phyloP scores from a whole-genome alignment of 2,797 vertebrate species.

The Podarcis siculus region DNA sequence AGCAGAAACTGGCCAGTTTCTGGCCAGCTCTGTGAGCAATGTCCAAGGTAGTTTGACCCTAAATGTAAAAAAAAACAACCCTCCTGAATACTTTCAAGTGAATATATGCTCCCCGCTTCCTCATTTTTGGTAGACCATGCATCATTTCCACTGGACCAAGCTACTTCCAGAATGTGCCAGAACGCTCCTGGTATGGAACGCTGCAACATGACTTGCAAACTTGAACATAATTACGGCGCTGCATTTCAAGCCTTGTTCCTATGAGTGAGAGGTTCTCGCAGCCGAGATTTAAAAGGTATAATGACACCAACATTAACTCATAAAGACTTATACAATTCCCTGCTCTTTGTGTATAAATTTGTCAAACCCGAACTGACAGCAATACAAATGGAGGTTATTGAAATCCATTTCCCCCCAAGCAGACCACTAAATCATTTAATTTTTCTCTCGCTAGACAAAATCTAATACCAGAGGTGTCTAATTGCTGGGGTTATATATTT shows the following conservation, averaged over 20 bases:
- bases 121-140: background rate
- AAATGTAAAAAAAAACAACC: background rate
- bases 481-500: constrained; percentile 37
- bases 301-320: constrained; percentile 33
- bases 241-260: background rate
- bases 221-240: background rate
- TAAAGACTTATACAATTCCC: constrained; percentile 35
- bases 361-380: constrained; percentile 43
- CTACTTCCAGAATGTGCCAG: background rate
- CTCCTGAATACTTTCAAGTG: background rate
- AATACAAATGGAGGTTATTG: constrained; percentile 34
- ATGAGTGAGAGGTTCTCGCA: constrained; percentile 10
- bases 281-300: constrained; percentile 25
- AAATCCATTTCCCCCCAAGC: constrained; percentile 46
- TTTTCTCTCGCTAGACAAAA: constrained; percentile 33
- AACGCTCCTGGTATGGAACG: background rate
- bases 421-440: constrained; percentile 41
- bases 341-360: constrained; percentile 32
- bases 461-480: constrained; percentile 41
- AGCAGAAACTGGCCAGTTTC: too few relatives aligned
- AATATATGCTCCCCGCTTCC: background rate
- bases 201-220: background rate
- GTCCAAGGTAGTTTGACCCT: background rate
- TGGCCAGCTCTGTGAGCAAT: too few relatives aligned
- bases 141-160: background rate